Base-by-base conservation (phyloP, 2,797 vertebrate species). In the Lepilemur septentrionalis region DNA sequence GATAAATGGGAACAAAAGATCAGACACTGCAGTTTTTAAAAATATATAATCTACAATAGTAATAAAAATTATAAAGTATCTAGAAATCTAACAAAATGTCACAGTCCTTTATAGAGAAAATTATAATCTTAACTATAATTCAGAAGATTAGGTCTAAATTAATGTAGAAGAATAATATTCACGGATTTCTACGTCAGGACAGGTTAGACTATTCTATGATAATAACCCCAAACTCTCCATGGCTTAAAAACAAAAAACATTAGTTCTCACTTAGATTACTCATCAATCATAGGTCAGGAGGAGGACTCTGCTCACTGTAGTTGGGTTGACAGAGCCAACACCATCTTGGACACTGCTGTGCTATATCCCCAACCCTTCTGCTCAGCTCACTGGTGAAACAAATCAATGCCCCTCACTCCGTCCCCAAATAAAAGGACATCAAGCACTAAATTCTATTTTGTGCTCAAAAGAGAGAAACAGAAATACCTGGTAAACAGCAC, bases 81-180 rank as follows among this genome's bases (percentile, higher is more conserved):
- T 69, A 76, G 50, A 76, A 65, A 84, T 78, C 43, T 82, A 89
- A 50, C 30, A 30, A 69, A 89, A 82, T 38, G 25, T 76, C 59
- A 67, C 48, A 84, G 52, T 90, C 52, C 70, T 90, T 94, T 50
- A 84, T 43, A 93, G 32, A 79, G 32, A 80, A 87, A 61, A 87
- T 50, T 80, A 38, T 70, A 48, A 38, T 63, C 52, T 84, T 48
- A 86, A 80, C 23, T 91, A 30, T 52, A 94, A 90, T 63, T 86
- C 43, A 63, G 52, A 73, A 55, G 28, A 43, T 38, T 59, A 72
- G 67, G 38, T 38, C 52, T 79, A 55, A 79, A 57, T 57, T 25
- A 80, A 83, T 65, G 10, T 13, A 81, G 22, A 73, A 25, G 25
- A 65, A 32, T 72, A 80, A 73, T 72, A 81, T 46, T 75, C 23